These are phyloP conservation scores for Acanthacorydalis orientalis DNA, from an alignment of 2,888 invertebrate genomes.

Conservation along the genomic window DNA sequence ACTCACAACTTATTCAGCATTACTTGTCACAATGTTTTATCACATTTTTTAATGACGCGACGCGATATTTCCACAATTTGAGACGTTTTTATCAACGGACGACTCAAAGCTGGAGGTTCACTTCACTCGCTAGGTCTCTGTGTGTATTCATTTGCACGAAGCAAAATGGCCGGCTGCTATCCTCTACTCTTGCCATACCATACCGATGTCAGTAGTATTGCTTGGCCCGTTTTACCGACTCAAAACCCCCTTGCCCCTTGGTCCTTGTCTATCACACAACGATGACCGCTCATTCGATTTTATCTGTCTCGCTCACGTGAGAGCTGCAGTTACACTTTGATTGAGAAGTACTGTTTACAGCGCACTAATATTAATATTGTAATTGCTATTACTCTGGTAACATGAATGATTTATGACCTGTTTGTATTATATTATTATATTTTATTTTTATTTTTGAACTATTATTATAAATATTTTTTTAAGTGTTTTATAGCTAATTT, in stretches of 20 bases:
- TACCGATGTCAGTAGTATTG: slow-evolving; percentile 6
- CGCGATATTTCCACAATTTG: background rate
- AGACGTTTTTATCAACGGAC: background rate
- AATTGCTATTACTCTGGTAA: background rate
- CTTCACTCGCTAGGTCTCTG: slow-evolving; percentile 1
- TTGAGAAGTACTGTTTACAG: slow-evolving; percentile 5
- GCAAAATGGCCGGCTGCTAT: slow-evolving; percentile 8
- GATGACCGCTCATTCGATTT: slow-evolving; percentile 6
- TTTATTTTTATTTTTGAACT: background rate
- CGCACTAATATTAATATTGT: slow-evolving; percentile 3
- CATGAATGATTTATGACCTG: background rate
- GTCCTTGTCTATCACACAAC: slow-evolving; percentile 5
- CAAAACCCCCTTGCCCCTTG: slow-evolving; percentile 1
- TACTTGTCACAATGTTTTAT: background rate
- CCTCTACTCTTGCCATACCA: slow-evolving; percentile 4
- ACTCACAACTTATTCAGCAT: background rate
- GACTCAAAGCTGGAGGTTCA: slow-evolving; percentile 1
- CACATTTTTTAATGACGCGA: background rate
- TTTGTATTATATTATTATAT: background rate
- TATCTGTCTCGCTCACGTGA: slow-evolving; percentile 3
- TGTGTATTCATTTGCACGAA: slow-evolving; percentile 7
- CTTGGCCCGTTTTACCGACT: slow-evolving; percentile 8
- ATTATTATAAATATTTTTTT: background rate
- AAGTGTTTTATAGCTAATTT: background rate
- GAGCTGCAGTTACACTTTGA: slow-evolving; percentile 4